Conservation (phyloP, 1,140 invertebrate species). For the Drosophila ogumai region DNA sequence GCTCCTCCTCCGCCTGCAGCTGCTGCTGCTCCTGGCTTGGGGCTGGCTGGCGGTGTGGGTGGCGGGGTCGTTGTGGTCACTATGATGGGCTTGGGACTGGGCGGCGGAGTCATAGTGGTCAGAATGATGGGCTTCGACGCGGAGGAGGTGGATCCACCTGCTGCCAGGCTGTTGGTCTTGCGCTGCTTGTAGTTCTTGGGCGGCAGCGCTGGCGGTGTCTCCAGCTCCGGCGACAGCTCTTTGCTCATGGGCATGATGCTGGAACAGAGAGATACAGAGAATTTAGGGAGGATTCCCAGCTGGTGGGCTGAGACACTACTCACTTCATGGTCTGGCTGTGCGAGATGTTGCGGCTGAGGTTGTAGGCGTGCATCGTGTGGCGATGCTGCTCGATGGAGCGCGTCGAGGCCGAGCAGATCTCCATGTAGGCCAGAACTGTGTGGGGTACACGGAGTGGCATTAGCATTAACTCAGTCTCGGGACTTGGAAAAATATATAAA, state of each 20-base stretch:
- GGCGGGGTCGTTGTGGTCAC: conserved; percentile 16
- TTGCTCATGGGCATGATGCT: conserved; percentile 75
- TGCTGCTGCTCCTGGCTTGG: not conserved
- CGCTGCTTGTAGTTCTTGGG: conserved; percentile 87
- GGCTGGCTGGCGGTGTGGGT: conserved; percentile 7
- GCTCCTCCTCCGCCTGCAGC: not conserved
- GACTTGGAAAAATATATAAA: not conserved
- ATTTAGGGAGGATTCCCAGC: not conserved
- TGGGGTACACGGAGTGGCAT: conserved; percentile 31
- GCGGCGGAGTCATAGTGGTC: conserved; percentile 23
- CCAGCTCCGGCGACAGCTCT: conserved; percentile 78
- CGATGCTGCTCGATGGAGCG: conserved; percentile 85
- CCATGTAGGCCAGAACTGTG: conserved; percentile 98
- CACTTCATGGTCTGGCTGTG: conserved; percentile 85
- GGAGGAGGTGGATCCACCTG: conserved; percentile 8
- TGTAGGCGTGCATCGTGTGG: conserved; percentile 93
- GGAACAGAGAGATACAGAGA: not conserved
- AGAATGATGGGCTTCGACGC: conserved; percentile 62
- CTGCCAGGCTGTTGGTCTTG: conserved; percentile 36
- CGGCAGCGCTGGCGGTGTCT: conserved; percentile 91
- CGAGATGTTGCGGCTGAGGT: conserved; percentile 86
- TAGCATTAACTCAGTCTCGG: not conserved
- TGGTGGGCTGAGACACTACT: conserved; percentile 12
- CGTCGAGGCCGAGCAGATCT: conserved; percentile 93
- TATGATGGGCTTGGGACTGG: conserved; percentile 11